These are phyloP conservation scores for Melanotaenia maccullochi DNA, from an alignment of 2,797 vertebrate genomes.

Conservation along the genomic window DNA sequence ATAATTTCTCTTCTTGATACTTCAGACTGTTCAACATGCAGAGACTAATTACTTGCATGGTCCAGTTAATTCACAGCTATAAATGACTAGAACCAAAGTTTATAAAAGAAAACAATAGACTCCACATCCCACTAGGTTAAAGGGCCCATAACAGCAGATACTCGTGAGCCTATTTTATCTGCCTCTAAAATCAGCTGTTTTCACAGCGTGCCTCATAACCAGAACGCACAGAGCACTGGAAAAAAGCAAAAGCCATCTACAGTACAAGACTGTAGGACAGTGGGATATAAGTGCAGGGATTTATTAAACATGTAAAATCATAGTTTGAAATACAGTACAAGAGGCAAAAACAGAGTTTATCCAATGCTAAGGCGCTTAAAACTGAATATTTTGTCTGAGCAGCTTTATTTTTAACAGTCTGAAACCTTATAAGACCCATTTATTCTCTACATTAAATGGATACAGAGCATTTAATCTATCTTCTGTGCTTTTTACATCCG, in stretches of 20 bases:
- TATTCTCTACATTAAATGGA: no score
- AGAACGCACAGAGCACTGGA: conserved; percentile 14
- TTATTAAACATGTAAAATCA: neutral
- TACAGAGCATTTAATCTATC: no score
- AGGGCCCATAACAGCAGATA: conserved; percentile 32
- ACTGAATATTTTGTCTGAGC: no score
- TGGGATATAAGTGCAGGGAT: neutral
- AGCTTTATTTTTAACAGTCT: no score
- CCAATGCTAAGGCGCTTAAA: no score
- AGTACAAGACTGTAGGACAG: neutral
- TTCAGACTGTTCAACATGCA: neutral
- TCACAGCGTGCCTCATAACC: conserved; percentile 13
- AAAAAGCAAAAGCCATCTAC: conserved; percentile 18
- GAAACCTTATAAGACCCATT: no score
- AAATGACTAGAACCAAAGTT: conserved; percentile 30
- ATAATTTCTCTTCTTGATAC: neutral
- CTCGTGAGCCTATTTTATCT: conserved; percentile 43
- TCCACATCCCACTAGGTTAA: conserved; percentile 32
- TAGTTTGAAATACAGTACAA: neutral
- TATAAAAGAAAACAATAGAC: conserved; percentile 51
- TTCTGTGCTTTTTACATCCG: no score
- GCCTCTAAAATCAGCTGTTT: conserved; percentile 43
- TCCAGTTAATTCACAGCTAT: neutral
- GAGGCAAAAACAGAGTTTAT: neutral
- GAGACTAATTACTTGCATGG: neutral